Conservation (phyloP, 2,888 invertebrate species). For the Pristionchus exspectatus region DNA sequence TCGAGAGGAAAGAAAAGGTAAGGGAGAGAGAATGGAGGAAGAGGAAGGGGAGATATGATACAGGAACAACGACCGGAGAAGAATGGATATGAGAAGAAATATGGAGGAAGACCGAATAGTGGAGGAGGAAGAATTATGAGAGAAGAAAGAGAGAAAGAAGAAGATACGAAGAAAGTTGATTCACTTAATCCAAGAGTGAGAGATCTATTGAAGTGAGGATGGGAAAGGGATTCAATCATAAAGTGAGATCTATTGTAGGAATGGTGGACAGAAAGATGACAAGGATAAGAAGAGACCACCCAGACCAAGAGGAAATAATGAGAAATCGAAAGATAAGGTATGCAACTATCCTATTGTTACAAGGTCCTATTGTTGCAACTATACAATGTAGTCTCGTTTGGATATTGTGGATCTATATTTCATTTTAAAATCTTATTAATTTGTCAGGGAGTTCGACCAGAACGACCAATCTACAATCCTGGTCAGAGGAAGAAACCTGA, state of each 20-base stretch:
- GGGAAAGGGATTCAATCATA: neutral
- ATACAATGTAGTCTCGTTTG: too few relatives aligned
- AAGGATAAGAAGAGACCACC: conserved; percentile 31
- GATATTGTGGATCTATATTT: too few relatives aligned
- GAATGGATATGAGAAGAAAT: conserved; percentile 42
- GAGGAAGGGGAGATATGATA: too few relatives aligned
- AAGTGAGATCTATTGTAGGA: neutral
- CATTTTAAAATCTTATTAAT: neutral
- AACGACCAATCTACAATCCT: conserved; percentile 51
- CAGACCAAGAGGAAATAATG: neutral
- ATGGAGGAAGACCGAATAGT: neutral
- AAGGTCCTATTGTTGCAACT: too few relatives aligned
- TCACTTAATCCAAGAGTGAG: conserved; percentile 22
- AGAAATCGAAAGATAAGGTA: conserved; percentile 17
- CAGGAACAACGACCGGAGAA: conserved; percentile 28
- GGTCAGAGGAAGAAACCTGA: conserved; percentile 48
- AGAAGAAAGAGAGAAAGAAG: conserved; percentile 36
- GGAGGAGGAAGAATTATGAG: neutral
- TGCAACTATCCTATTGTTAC: neutral
- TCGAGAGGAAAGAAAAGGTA: conserved; percentile 32
- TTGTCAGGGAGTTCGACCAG: conserved; percentile 41
- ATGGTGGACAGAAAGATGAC: conserved; percentile 18
- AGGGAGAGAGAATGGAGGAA: neutral
- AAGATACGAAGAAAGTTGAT: conserved; percentile 34
- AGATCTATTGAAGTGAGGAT: conserved; percentile 36